Evolutionary conservation across 2,888 invertebrate genomes (phyloP).

Genomic region (Ophonus ardosiacus): DNA sequence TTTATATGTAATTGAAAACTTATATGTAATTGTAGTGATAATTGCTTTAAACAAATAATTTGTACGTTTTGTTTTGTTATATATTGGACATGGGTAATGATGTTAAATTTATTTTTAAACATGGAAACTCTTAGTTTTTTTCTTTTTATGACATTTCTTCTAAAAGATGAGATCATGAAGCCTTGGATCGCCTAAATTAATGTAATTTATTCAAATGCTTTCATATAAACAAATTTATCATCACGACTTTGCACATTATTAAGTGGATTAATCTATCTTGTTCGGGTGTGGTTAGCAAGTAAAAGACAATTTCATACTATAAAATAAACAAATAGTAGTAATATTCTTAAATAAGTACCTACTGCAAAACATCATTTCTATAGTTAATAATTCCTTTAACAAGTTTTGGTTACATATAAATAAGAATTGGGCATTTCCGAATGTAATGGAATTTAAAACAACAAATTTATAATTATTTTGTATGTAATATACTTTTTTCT

Average conservation of each 20-base stretch:
- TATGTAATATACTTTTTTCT: too few relatives aligned
- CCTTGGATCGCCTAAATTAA: background rate
- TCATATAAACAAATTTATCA: background rate
- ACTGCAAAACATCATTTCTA: too few relatives aligned
- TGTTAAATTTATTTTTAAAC: background rate
- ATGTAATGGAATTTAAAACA: too few relatives aligned
- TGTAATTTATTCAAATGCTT: background rate
- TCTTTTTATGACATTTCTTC: background rate
- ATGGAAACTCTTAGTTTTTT: background rate
- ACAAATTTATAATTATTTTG: too few relatives aligned
- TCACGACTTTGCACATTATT: background rate
- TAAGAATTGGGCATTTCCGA: too few relatives aligned
- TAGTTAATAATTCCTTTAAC: too few relatives aligned
- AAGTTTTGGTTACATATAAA: too few relatives aligned
- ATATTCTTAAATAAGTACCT: too few relatives aligned
- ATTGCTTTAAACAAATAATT: background rate
- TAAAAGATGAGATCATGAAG: background rate
- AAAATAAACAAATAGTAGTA: too few relatives aligned
- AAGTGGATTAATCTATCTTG: background rate
- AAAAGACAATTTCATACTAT: too few relatives aligned
- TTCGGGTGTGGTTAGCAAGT: too few relatives aligned
- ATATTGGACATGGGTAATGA: background rate
- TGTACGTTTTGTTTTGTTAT: background rate
- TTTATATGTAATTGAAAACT: background rate
- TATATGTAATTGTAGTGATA: background rate